A percentile compares a stretch with the other conserved stretches of the same genome.
Evolutionary conservation across 2,888 invertebrate species (phyloP).

Genomic region (Sinodicranocentrus sp.): DNA sequence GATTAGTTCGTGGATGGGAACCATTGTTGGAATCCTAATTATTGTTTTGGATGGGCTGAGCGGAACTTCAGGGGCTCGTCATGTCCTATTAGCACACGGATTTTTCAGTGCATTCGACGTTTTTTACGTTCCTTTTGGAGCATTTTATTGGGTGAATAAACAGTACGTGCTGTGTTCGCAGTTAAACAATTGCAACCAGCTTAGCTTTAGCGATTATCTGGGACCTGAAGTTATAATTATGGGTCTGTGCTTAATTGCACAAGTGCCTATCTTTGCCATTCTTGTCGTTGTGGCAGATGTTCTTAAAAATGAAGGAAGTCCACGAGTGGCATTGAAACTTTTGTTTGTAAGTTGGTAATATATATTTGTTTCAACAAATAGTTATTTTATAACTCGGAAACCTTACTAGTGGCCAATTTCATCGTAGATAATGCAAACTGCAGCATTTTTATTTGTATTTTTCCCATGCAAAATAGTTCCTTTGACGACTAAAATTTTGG

Average conservation of each 20-base stretch:
- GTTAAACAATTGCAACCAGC: slow-evolving; percentile 82
- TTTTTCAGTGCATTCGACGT: slow-evolving; percentile 87
- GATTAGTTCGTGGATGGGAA: slow-evolving; percentile 85
- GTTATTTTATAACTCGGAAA: no score
- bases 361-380: no score
- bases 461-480: no score
- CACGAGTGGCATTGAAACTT: slow-evolving; percentile 80
- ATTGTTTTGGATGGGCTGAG: slow-evolving; percentile 64
- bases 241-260: slow-evolving; percentile 82
- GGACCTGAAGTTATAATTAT: slow-evolving; percentile 86
- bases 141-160: slow-evolving; percentile 89
- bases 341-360: slow-evolving; percentile 69
- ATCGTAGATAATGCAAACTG: no score
- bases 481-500: no score
- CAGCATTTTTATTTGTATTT: no score
- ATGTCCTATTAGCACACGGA: slow-evolving; percentile 84
- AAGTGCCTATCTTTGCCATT: slow-evolving; percentile 85
- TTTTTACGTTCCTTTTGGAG: slow-evolving; percentile 90
- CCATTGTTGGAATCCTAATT: slow-evolving; percentile 66
- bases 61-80: not conserved
- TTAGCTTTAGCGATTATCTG: slow-evolving; percentile 84
- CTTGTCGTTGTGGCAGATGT: slow-evolving; percentile 84
- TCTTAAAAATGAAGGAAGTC: slow-evolving; percentile 83
- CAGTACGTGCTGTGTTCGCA: slow-evolving; percentile 86
- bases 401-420: no score